Base-by-base conservation (phyloP, 2,113 vertebrate genomes). In the Sylvicapra grimmia region DNA sequence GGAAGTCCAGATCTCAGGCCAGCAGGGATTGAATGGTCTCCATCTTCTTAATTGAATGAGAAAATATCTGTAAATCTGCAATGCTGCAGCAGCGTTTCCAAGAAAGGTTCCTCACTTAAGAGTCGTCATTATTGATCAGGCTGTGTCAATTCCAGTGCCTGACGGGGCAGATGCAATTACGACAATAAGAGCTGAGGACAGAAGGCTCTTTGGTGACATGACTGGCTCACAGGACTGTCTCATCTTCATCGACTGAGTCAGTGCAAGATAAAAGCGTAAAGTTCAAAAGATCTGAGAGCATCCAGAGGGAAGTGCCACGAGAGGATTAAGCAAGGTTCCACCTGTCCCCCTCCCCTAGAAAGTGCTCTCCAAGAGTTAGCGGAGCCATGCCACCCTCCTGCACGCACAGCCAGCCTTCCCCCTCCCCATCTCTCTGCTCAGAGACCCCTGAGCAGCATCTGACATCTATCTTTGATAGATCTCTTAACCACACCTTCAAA, bases 21-120 rank as follows among this genome's bases (percentile, higher is more conserved):
- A 98, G 98, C 98, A 98, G 97, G 97, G 97, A 95, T 96, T 99
- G 98, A 98, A 98, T 97, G 97, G 97, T 97, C 98, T 98, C 98
- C 99, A 99, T 98, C 98, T 98, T 98, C 97, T 98, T 99, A 99
- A 99, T 98, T 98, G 98, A 98, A 98, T 98, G 98, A 98, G 98
- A 98, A 98, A 99, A 98, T 98, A 98, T 98, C 98, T 96, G 94
- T 97, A 98, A 98, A 98, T 97, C 98, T 98, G 97, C 98, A 98
- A 96, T 94, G 84, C 96, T 96, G 77, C 58, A 97, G 96, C 96
- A 97, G 27, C 1, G 27, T 96, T 98, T 98, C 97, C 97, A 97
- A 98, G 95, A 98, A 87, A 31, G 89, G 97, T 96, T 98, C 98
- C 97, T 98, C 98, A 97, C 98, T 98, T 93, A 98, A 98, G 98